Conservation (phyloP, 2,113 vertebrate genomes). For the Pluvialis apricaria region DNA sequence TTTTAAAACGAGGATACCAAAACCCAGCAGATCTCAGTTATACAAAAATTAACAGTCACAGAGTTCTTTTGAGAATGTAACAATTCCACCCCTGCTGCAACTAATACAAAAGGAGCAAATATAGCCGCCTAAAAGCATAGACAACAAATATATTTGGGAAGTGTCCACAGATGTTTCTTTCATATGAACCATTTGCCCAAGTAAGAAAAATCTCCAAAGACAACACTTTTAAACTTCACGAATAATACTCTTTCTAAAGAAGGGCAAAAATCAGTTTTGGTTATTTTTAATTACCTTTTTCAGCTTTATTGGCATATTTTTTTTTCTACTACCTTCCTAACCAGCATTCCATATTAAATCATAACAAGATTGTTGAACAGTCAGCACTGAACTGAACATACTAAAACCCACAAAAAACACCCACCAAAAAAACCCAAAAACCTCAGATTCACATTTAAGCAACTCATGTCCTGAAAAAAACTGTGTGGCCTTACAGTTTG, state of each 20-base stretch:
- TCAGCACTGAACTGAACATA: background rate
- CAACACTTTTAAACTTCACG: background rate
- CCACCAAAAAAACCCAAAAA: fast-evolving
- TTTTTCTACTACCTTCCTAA: background rate
- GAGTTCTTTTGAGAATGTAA: background rate
- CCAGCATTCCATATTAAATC: background rate
- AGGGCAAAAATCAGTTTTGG: background rate
- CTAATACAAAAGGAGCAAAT: background rate
- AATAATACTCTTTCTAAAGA: background rate
- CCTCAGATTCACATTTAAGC: background rate
- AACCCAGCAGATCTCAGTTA: background rate
- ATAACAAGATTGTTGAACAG: background rate
- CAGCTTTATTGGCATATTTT: background rate
- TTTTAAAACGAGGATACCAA: background rate
- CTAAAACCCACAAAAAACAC: background rate
- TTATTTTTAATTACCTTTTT: background rate
- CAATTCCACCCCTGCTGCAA: background rate
- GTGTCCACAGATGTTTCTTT: background rate
- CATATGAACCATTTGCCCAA: background rate
- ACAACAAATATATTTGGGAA: background rate
- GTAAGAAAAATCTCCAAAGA: background rate
- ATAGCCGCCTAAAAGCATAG: background rate
- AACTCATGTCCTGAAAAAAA: background rate
- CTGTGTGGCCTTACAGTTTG: background rate
- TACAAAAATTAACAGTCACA: background rate